Percentiles rank a stretch among this genome's conserved stretches.
Conservation (phyloP, 2,113 vertebrate genomes). For the Odocoileus virginianus region DNA sequence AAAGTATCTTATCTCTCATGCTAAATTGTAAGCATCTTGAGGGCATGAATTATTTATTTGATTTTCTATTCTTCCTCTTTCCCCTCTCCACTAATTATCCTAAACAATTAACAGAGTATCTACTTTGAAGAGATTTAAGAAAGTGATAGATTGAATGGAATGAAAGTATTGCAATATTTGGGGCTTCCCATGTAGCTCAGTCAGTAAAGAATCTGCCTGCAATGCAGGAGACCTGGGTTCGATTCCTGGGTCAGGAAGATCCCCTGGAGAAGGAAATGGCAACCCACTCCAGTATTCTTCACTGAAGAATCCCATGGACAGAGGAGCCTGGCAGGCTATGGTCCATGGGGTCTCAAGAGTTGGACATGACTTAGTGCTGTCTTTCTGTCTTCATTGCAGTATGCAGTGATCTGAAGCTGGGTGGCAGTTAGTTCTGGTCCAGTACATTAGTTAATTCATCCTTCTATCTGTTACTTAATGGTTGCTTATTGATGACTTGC, state of each 20-base stretch:
- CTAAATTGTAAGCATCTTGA: not conserved
- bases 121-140: not conserved
- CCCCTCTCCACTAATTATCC: not conserved
- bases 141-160: not conserved
- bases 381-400: not conserved
- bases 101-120: not conserved
- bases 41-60: not conserved
- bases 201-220: not conserved
- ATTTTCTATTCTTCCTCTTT: not conserved
- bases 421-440: not conserved
- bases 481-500: not conserved
- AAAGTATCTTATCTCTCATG: not conserved
- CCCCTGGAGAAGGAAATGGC: not conserved
- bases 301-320: not conserved
- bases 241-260: not conserved
- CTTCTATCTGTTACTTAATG: not conserved
- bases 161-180: not conserved
- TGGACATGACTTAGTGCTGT: not conserved
- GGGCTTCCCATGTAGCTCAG: not conserved
- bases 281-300: not conserved
- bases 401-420: not conserved
- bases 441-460: not conserved
- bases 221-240: not conserved
- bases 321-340: not conserved
- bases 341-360: not conserved